Percentiles rank a stretch among this genome's conserved stretches.
phyloP scores from a whole-genome alignment of 2,113 vertebrate species.

The Brachyhypopomus occidentalis region DNA sequence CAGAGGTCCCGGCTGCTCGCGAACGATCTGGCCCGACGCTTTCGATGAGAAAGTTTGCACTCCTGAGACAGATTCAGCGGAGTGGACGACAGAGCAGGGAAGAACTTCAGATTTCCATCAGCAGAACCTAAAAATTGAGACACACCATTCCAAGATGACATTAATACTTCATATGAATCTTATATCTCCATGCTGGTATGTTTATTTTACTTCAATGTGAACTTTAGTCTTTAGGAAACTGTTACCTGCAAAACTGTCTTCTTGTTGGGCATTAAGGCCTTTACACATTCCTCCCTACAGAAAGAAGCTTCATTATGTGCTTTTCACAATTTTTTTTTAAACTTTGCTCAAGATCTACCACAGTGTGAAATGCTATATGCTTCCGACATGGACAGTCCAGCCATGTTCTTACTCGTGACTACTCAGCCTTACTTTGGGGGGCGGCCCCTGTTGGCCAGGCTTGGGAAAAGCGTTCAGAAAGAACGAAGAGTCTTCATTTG shows the following conservation, averaged over 20 bases:
- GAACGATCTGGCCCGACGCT: constrained; percentile 49
- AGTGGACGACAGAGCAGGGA: constrained; percentile 44
- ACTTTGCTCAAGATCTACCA: too few relatives aligned
- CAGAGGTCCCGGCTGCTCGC: constrained; percentile 31
- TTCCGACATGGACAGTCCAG: too few relatives aligned
- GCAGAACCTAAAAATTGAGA: constrained; percentile 5
- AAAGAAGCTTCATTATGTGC: background rate
- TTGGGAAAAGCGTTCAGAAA: background rate
- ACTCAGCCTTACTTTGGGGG: background rate
- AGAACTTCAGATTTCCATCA: constrained; percentile 39
- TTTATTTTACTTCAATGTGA: background rate
- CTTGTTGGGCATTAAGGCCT: background rate
- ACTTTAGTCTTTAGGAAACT: background rate
- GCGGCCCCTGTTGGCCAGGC: background rate
- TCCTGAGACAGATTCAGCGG: constrained; percentile 4
- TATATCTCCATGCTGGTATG: background rate
- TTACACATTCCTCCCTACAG: background rate
- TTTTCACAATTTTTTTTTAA: background rate
- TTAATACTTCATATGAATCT: too few relatives aligned
- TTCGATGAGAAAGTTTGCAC: constrained; percentile 12
- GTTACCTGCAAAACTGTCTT: constrained; percentile 15
- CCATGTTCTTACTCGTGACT: too few relatives aligned
- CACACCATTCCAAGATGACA: background rate
- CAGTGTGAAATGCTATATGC: too few relatives aligned
- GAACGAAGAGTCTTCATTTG: constrained; percentile 1